Conservation (phyloP, 2,113 vertebrate species). For the Tragulus kanchil region DNA sequence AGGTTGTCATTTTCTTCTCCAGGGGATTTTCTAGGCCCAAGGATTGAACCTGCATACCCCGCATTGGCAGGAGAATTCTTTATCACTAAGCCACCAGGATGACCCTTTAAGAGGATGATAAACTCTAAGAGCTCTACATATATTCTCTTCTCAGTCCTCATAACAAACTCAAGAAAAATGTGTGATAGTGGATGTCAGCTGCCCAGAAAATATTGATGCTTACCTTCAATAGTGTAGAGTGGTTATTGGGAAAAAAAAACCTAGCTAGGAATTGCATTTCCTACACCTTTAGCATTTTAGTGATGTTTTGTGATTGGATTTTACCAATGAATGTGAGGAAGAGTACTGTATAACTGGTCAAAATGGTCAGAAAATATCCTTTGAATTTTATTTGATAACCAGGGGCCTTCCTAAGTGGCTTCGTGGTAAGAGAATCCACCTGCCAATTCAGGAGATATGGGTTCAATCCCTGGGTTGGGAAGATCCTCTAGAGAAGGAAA, state of each 20-base stretch:
- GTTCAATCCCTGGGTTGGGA: fast-evolving
- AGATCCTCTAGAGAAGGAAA: background rate
- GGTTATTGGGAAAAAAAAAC: background rate
- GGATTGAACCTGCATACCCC: background rate
- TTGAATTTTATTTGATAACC: background rate
- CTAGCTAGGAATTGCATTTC: background rate
- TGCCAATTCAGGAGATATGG: background rate
- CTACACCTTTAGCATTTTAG: background rate
- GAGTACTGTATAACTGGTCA: background rate
- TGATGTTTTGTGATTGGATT: background rate
- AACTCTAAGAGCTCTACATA: background rate
- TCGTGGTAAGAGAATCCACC: background rate
- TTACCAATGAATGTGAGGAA: background rate
- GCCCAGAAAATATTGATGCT: background rate
- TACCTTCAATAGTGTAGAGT: background rate
- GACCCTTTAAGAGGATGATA: background rate
- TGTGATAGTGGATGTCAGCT: background rate
- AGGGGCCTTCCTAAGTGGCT: background rate
- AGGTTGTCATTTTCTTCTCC: background rate
- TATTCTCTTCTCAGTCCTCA: background rate
- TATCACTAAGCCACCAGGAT: background rate
- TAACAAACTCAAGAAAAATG: background rate
- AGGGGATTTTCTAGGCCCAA: background rate
- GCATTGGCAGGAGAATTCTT: background rate
- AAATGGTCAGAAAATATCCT: background rate